Conservation (phyloP, 1,140 invertebrate species). For the Zaprionus ghesquierei region DNA sequence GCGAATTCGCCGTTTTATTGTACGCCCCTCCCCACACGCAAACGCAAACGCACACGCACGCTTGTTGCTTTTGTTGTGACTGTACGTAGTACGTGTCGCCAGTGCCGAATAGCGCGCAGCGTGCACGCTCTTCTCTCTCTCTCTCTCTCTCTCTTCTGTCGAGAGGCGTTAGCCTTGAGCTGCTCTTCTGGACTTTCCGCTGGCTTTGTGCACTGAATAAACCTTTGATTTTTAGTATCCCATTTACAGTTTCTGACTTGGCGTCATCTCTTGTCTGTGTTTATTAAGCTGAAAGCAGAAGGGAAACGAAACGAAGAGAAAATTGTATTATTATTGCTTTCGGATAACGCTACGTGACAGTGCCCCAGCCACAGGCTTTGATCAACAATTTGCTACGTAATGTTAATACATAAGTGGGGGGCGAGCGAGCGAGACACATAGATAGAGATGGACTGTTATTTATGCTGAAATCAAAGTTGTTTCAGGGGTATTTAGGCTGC, state of each 20-base stretch:
- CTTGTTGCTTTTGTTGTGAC: conserved; percentile 31
- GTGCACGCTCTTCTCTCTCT: background rate
- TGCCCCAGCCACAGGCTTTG: background rate
- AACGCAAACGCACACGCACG: conserved; percentile 10
- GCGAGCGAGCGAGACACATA: background rate
- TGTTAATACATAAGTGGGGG: background rate
- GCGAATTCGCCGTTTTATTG: conserved; percentile 29
- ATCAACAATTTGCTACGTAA: background rate
- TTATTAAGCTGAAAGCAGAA: conserved; percentile 41
- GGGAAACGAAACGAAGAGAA: background rate
- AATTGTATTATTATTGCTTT: conserved; percentile 13
- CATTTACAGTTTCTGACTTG: conserved; percentile 46
- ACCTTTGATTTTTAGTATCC: conserved; percentile 53
- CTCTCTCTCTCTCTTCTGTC: background rate
- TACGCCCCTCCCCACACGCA: conserved; percentile 3
- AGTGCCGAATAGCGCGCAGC: conserved; percentile 22
- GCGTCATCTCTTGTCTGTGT: conserved; percentile 38
- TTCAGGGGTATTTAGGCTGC: background rate
- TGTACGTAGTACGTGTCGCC: conserved; percentile 52
- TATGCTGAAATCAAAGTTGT: background rate
- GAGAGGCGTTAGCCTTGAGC: background rate
- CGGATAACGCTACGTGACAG: background rate
- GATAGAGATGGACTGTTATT: background rate
- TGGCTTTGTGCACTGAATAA: conserved; percentile 11
- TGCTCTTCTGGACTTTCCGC: background rate